Percentiles rank a stretch among this genome's conserved stretches.
phyloP scores from a whole-genome alignment of 2,113 vertebrate genomes.

The Tetrax tetrax region DNA sequence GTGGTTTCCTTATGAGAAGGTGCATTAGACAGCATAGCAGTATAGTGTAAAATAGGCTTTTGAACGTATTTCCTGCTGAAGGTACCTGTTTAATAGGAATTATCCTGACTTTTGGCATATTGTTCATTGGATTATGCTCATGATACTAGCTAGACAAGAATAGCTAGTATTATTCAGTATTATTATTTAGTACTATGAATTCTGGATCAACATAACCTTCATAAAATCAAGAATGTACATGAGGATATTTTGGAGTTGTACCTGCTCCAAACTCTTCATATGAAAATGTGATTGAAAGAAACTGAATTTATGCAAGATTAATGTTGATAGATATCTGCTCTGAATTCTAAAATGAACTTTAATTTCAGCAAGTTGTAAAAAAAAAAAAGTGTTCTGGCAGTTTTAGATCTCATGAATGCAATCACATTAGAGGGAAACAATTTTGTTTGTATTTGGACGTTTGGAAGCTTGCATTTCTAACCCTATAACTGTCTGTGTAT shows the following conservation, averaged over 20 bases:
- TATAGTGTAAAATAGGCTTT: neutral
- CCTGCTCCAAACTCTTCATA: neutral
- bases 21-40: neutral
- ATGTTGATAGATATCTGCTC: neutral
- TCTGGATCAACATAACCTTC: neutral
- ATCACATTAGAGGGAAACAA: neutral
- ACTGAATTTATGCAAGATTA: neutral
- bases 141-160: neutral
- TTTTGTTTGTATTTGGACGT: neutral
- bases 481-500: neutral
- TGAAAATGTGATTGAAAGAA: neutral
- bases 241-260: neutral
- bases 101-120: neutral
- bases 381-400: neutral
- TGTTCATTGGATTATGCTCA: neutral
- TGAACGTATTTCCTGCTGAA: neutral
- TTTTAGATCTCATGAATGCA: neutral
- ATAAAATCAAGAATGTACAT: neutral
- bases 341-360: slow-evolving; percentile 24
- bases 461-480: neutral
- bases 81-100: neutral
- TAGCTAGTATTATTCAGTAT: neutral
- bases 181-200: neutral
- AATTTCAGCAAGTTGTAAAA: neutral
- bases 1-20: neutral